phyloP scores from a whole-genome alignment of 2,113 vertebrate species.

The Antechinus flavipes region DNA sequence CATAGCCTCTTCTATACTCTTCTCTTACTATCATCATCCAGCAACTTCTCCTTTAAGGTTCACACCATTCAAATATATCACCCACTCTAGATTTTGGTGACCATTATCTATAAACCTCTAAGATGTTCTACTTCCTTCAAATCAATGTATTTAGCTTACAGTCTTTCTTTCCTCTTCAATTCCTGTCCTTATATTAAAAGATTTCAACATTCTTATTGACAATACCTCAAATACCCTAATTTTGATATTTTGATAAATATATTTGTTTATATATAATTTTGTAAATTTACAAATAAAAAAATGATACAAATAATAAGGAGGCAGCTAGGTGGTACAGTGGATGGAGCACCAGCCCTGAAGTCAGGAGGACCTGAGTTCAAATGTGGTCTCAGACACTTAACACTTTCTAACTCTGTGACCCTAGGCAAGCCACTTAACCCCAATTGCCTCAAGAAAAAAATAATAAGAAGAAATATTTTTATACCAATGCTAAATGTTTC shows the following conservation, averaged over 20 bases:
- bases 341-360: too few species aligned
- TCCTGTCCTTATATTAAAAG: background rate
- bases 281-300: too few species aligned
- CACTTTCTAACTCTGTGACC: too few species aligned
- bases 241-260: background rate
- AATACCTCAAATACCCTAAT: background rate
- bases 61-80: background rate
- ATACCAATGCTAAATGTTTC: too few species aligned
- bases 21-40: background rate
- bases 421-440: too few species aligned
- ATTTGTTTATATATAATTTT: too few species aligned
- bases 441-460: too few species aligned
- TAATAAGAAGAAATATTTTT: too few species aligned
- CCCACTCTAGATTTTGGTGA: background rate
- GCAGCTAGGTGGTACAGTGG: too few species aligned
- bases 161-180: background rate
- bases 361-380: too few species aligned
- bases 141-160: background rate
- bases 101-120: background rate
- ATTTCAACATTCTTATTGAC: background rate
- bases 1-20: background rate
- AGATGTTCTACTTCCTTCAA: background rate
- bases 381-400: too few species aligned
- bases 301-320: too few species aligned
- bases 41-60: background rate